Conservation (phyloP, 2,888 invertebrate species). For the Agrilus mali region DNA sequence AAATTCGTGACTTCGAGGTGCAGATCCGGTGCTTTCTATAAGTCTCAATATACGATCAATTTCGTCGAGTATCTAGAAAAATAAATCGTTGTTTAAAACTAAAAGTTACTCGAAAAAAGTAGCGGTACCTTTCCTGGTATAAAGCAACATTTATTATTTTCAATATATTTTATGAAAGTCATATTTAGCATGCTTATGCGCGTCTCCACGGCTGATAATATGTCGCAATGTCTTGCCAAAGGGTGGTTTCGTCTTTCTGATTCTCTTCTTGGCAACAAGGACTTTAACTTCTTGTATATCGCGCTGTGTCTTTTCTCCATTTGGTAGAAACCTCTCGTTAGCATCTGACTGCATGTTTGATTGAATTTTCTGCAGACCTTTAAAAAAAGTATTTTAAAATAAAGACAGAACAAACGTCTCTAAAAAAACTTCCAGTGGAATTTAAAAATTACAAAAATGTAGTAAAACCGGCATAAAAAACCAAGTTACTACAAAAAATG, state of each 20-base stretch:
- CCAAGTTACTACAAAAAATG: too few relatives aligned
- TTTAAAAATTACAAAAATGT: conserved; percentile 3
- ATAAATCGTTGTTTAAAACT: conserved; percentile 2
- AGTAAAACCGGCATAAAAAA: too few relatives aligned
- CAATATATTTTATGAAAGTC: conserved; percentile 85
- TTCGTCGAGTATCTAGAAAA: conserved; percentile 72
- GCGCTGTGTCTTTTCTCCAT: conserved; percentile 65
- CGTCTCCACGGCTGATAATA: conserved; percentile 81
- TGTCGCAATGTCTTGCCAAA: conserved; percentile 78
- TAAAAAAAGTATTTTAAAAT: conserved; percentile 8
- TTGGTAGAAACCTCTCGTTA: conserved; percentile 73
- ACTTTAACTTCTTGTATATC: conserved; percentile 67
- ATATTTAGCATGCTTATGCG: conserved; percentile 83
- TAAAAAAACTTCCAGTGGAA: background rate
- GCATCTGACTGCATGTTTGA: conserved; percentile 55
- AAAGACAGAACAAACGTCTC: too few relatives aligned
- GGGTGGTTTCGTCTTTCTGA: conserved; percentile 79
- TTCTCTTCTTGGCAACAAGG: conserved; percentile 73
- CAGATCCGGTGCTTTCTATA: conserved; percentile 55
- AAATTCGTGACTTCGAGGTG: conserved; percentile 62
- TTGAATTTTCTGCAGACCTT: conserved; percentile 74
- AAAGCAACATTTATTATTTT: conserved; percentile 74
- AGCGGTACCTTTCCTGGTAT: conserved; percentile 76
- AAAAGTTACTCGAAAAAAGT: background rate
- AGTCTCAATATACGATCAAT: conserved; percentile 59